A percentile compares a stretch with the other conserved stretches of the same genome.
These are phyloP conservation scores for Trichonephila inaurata DNA, from an alignment of 1,140 invertebrate species.

Conservation along the genomic window DNA sequence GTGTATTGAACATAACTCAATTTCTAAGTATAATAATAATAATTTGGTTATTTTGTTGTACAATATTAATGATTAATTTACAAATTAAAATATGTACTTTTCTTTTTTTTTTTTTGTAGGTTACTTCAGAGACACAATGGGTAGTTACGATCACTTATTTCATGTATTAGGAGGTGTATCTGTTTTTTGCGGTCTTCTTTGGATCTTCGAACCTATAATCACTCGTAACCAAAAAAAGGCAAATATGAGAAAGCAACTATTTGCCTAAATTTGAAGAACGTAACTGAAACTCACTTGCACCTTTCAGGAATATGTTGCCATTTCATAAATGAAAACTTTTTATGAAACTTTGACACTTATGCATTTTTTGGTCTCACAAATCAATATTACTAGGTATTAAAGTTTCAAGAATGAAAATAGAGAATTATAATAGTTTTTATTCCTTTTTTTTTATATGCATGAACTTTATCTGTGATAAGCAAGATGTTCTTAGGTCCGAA, in stretches of 20 bases:
- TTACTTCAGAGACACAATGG: conserved; percentile 76
- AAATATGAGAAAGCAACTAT: neutral
- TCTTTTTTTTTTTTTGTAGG: conserved; percentile 55
- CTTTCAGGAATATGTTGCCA: no score
- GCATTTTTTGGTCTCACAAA: no score
- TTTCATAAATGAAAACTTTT: neutral
- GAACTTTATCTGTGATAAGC: conserved; percentile 6
- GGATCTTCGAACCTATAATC: conserved; percentile 64
- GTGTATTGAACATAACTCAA: no score
- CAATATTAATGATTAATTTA: no score
- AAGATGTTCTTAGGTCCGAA: neutral
- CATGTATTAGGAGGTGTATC: conserved; percentile 72
- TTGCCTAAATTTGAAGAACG: neutral
- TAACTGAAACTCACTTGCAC: no score
- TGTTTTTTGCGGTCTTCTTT: conserved; percentile 76
- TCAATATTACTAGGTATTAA: no score
- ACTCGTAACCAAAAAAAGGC: conserved; percentile 1
- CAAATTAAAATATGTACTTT: no score
- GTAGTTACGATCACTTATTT: conserved; percentile 77
- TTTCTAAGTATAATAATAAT: no score
- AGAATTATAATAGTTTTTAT: no score
- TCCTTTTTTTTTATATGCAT: no score
- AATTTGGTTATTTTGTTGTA: no score
- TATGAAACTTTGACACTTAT: neutral
- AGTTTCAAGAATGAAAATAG: no score